phyloP scores from a whole-genome alignment of 2,888 invertebrate species.

The Cerastis rubricosa region DNA sequence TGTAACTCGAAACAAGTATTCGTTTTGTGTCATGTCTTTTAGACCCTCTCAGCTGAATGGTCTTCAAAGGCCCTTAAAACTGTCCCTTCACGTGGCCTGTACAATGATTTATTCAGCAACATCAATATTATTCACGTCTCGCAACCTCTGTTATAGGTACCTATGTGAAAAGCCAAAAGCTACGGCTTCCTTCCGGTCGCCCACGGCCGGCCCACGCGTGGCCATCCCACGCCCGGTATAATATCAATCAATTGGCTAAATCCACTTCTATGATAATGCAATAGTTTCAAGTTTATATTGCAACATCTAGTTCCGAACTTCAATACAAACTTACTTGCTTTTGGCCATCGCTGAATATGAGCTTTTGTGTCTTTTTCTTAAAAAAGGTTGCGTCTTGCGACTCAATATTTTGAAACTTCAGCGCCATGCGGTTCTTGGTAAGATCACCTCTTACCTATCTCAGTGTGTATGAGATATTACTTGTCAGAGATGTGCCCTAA shows the following conservation, averaged over 20 bases:
- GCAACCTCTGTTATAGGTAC: constrained; percentile 63
- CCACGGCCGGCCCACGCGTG: constrained; percentile 80
- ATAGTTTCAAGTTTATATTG: constrained; percentile 67
- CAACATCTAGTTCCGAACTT: constrained; percentile 45
- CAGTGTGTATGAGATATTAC: neutral
- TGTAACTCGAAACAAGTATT: neutral
- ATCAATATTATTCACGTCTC: constrained; percentile 58
- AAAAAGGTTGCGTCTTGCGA: neutral
- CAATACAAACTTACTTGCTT: constrained; percentile 22
- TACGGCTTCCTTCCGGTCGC: constrained; percentile 88
- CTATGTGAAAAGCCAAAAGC: constrained; percentile 78
- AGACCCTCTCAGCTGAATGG: neutral
- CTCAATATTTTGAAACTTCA: neutral
- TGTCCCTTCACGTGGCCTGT: constrained; percentile 3
- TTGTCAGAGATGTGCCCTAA: neutral
- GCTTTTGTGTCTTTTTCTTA: neutral
- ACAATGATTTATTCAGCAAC: constrained; percentile 51
- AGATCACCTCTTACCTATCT: neutral
- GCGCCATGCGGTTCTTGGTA: neutral
- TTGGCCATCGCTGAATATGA: neutral
- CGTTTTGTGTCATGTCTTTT: neutral
- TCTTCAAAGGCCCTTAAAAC: constrained; percentile 8
- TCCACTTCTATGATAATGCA: constrained; percentile 80
- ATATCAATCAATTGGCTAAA: constrained; percentile 84
- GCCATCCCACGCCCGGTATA: constrained; percentile 76